Base-by-base conservation (phyloP, 2,888 invertebrate species). In the Linnaemya vulpina region DNA sequence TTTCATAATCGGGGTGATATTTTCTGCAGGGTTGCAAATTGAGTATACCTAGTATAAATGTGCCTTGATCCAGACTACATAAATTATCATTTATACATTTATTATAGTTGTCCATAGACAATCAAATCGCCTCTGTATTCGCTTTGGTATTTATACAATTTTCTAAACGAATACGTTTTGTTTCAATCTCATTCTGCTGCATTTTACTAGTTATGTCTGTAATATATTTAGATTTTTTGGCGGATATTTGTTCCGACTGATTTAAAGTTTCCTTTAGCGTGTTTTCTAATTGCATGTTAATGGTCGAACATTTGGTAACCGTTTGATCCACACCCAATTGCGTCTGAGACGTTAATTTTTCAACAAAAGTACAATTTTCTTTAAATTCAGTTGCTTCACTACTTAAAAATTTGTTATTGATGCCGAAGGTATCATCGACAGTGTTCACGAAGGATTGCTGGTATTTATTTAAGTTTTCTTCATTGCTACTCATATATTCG, bases 61-160 rank as follows among this genome's bases (percentile, higher is more conserved):
- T n/a, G n/a, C n/a, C n/a, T n/a, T n/a, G n/a, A n/a, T 89, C 85
- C 15, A 93, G 92, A 15, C 91, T 84, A 1, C 89, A 53, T 83
- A 90, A 75, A 58, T 90, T 88, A 1, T 89, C 88, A 15, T 79
- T 87, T 3, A 89, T 68, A 20, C 86, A 75, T 13, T 88, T 87
- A 0, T 87, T 73, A 70, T 89, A 89, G 10, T 89, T 88, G 2
- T 79, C 86, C 1, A 90, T 63, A 4, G 83, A 55, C 3, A 15
- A 11, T 8, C 78, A 65, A n/a, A 88, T 35, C 9, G 38, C 79
- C 3, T 75, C 75, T 10, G 87, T 88, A 60, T 83, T 74, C 62
- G 62, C 51, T 17, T 84, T 81, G 8, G 87, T 49, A 46, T 86
- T 40, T n/a, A 17, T 8, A 17, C 82, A 68, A 35, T 60, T 83